Evolutionary conservation across 2,113 vertebrate genomes (phyloP).

Genomic region (Astur gentilis): DNA sequence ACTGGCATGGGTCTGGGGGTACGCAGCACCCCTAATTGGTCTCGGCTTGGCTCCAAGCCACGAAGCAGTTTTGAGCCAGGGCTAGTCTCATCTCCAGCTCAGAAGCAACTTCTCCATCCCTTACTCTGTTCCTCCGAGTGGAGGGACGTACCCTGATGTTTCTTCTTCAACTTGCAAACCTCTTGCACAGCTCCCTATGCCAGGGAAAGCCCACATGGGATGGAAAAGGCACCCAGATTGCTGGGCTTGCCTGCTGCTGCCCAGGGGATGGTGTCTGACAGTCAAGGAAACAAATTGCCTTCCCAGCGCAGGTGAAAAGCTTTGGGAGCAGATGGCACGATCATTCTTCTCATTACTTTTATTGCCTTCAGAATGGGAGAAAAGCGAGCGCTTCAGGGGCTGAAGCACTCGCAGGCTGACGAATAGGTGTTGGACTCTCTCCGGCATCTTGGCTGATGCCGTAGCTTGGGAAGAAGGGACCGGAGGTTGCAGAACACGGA

Average conservation of each 20-base stretch:
- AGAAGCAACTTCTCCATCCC: neutral
- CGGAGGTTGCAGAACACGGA: fast-evolving
- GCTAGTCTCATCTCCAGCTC: neutral
- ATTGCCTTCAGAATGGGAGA: neutral
- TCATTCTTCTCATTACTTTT: neutral
- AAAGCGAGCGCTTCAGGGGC: neutral
- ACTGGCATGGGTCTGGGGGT: neutral
- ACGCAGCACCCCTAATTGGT: fast-evolving
- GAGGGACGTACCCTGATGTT: neutral
- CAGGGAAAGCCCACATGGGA: neutral
- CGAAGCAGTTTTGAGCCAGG: neutral
- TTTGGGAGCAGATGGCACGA: neutral
- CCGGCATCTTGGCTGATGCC: fast-evolving
- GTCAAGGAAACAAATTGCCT: neutral
- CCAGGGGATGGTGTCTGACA: neutral
- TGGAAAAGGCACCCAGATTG: neutral
- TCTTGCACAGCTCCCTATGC: neutral
- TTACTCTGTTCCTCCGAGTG: neutral
- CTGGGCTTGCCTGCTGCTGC: neutral
- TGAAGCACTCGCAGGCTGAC: neutral
- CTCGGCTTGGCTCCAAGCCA: neutral
- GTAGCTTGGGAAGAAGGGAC: neutral
- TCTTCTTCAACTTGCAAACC: neutral
- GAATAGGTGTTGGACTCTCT: neutral
- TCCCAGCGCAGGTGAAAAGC: neutral